phyloP scores from a whole-genome alignment of 92 coral and sea anemone species.

The Porites divaricata region DNA sequence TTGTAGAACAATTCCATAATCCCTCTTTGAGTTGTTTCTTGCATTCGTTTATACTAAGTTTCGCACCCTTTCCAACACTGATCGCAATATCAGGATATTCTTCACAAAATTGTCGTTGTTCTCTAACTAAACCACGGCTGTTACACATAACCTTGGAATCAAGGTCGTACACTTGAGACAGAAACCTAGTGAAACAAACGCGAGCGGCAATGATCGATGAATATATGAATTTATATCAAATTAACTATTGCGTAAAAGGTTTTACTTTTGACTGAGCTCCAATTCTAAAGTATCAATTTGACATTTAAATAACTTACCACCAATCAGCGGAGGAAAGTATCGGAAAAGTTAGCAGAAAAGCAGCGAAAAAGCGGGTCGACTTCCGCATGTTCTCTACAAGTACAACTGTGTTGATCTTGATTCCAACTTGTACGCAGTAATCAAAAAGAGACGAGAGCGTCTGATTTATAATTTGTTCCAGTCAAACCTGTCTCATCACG shows the following conservation, averaged over 20 bases:
- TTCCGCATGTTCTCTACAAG: not conserved
- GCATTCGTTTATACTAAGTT: slow-evolving; percentile 91
- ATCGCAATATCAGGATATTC: slow-evolving; percentile 96
- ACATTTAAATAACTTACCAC: slow-evolving; percentile 69
- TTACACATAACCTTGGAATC: slow-evolving; percentile 98
- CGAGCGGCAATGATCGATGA: slow-evolving; percentile 1
- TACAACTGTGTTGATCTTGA: not conserved
- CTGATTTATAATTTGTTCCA: not conserved
- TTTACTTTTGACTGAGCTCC: not conserved
- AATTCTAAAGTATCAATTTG: slow-evolving; percentile 13
- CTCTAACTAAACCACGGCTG: slow-evolving; percentile 81
- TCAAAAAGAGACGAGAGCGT: not conserved
- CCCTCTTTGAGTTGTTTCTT: slow-evolving; percentile 86
- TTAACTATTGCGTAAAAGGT: not conserved
- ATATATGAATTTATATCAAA: not conserved
- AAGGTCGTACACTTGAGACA: slow-evolving; percentile 94
- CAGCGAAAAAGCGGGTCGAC: not conserved
- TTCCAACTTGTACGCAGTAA: not conserved
- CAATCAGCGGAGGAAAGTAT: slow-evolving; percentile 60
- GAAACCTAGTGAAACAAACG: slow-evolving; percentile 68
- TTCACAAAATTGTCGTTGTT: slow-evolving; percentile 87
- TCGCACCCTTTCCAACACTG: slow-evolving; percentile 97
- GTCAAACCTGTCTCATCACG: not conserved
- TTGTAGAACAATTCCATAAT: slow-evolving; percentile 97
- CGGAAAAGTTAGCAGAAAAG: slow-evolving; percentile 24